Conservation (phyloP, 2,888 invertebrate species). For the Omphaloscelis lunosa region DNA sequence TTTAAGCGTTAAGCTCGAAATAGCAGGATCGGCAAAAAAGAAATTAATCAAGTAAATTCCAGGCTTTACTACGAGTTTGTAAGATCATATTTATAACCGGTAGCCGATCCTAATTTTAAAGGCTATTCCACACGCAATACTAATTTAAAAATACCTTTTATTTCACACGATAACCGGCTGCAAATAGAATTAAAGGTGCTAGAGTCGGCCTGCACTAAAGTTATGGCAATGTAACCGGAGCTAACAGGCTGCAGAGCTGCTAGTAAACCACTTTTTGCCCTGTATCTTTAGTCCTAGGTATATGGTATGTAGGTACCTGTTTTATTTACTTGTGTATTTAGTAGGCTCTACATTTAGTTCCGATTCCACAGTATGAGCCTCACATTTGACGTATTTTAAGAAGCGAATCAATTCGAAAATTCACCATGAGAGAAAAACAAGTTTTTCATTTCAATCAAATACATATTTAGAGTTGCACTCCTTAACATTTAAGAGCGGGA, state of each 20-base stretch:
- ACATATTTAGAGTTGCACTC: constrained; percentile 62
- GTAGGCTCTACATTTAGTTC: constrained; percentile 1
- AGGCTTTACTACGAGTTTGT: constrained; percentile 46
- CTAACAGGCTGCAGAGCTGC: constrained; percentile 55
- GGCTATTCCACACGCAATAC: constrained; percentile 65
- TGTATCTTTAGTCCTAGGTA: constrained; percentile 60
- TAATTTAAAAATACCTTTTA: constrained; percentile 71
- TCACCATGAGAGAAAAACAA: constrained; percentile 48
- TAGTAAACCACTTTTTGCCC: constrained; percentile 74
- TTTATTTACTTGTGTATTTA: constrained; percentile 16
- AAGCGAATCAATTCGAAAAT: constrained; percentile 18
- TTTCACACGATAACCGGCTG: constrained; percentile 70
- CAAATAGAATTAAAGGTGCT: constrained; percentile 72
- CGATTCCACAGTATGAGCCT: neutral
- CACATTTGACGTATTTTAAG: neutral
- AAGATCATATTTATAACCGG: constrained; percentile 58
- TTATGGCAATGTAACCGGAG: constrained; percentile 70
- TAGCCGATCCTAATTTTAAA: constrained; percentile 64
- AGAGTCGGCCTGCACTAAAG: constrained; percentile 62
- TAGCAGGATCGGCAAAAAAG: constrained; percentile 61
- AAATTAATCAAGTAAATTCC: constrained; percentile 61
- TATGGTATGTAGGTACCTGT: constrained; percentile 41
- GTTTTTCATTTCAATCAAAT: constrained; percentile 42
- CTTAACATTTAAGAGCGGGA: constrained; percentile 61
- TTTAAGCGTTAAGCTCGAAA: constrained; percentile 50